These are phyloP conservation scores for Drosophila pseudotakahashii DNA, from an alignment of 2,888 invertebrate genomes.

Conservation along the genomic window DNA sequence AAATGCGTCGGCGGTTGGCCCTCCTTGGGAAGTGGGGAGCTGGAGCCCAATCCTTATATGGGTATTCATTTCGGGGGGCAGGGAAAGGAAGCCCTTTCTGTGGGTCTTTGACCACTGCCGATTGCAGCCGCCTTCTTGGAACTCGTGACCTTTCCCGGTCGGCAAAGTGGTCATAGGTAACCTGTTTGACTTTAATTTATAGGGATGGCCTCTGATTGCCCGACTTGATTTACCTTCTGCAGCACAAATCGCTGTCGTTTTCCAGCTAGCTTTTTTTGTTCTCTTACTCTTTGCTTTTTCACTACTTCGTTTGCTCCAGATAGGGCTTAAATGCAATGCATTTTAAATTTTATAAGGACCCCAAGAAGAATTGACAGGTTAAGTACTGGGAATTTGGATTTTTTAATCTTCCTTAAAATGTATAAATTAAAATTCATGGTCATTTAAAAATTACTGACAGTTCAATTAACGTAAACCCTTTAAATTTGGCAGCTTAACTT, in stretches of 20 bases:
- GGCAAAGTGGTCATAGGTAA: no score
- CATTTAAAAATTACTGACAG: not conserved
- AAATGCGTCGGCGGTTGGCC: constrained; percentile 25
- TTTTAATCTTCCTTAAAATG: no score
- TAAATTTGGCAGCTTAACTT: not conserved
- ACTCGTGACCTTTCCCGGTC: constrained; percentile 9
- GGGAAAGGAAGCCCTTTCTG: not conserved
- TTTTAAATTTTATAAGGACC: not conserved
- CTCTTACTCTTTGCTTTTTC: no score
- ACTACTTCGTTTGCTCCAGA: not conserved
- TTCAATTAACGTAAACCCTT: not conserved
- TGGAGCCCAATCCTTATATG: not conserved
- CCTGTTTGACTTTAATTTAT: constrained; percentile 28
- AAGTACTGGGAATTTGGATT: not conserved
- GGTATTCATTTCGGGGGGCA: not conserved
- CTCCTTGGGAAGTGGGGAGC: not conserved
- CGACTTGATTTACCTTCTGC: constrained; percentile 9
- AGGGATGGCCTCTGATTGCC: constrained; percentile 9
- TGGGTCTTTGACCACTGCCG: constrained; percentile 41
- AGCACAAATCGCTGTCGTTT: not conserved
- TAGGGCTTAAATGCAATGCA: constrained; percentile 2
- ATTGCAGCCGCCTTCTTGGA: constrained; percentile 20
- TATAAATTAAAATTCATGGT: no score
- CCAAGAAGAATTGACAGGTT: not conserved
- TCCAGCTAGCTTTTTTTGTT: not conserved